Percentiles rank a stretch among this genome's conserved stretches.
Conservation (phyloP, 2,113 vertebrate species). For the Campylorhamphus procurvoides region DNA sequence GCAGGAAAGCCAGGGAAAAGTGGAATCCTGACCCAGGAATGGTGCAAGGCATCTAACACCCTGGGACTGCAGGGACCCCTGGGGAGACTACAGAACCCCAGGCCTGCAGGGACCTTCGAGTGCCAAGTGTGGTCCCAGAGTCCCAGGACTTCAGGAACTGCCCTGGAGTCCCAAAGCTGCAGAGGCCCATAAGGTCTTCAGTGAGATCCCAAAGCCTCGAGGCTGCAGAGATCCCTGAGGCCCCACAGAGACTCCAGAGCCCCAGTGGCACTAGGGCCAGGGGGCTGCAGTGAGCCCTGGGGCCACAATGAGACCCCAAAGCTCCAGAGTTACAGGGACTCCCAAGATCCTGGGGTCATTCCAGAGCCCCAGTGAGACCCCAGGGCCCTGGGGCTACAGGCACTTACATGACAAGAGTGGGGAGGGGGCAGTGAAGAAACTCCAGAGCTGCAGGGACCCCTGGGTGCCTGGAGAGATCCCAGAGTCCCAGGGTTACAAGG, state of each 20-base stretch:
- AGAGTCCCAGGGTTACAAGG: background rate
- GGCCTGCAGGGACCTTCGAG: background rate
- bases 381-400: background rate
- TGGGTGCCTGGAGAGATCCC: background rate
- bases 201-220: background rate
- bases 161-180: background rate
- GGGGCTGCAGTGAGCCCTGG: background rate
- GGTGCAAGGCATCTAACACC: background rate
- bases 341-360: background rate
- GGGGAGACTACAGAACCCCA: background rate
- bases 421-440: background rate
- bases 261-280: background rate
- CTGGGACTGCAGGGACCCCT: background rate
- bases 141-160: background rate
- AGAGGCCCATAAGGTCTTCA: background rate
- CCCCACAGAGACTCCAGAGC: background rate
- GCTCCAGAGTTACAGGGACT: too few species aligned
- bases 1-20: background rate
- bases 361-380: background rate
- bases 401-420: too few species aligned
- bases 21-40: rapidly evolving
- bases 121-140: background rate
- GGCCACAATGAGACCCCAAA: background rate
- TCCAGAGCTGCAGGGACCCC: background rate
- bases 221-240: rapidly evolving